Evolutionary conservation across 2,113 vertebrate species (phyloP).

Genomic region (Barnardius zonarius): DNA sequence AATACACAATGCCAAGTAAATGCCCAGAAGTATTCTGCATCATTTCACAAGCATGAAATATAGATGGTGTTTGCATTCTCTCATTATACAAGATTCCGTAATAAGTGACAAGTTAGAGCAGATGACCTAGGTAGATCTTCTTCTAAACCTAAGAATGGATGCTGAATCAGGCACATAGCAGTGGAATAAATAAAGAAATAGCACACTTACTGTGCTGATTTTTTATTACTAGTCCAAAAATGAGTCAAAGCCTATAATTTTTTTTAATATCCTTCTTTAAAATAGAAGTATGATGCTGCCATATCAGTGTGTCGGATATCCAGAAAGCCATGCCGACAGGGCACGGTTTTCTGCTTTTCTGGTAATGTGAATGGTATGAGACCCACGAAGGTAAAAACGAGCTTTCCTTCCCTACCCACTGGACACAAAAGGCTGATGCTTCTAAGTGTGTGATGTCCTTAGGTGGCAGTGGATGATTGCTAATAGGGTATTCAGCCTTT

Average conservation of each 20-base stretch:
- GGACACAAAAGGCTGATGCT: not conserved
- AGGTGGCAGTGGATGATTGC: not conserved
- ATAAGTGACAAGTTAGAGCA: not conserved
- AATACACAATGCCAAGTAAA: not conserved
- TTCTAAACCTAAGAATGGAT: not conserved
- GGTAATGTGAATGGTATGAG: not conserved
- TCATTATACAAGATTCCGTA: not conserved
- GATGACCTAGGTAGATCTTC: not conserved
- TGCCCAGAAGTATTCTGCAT: not conserved
- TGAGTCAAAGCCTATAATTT: not conserved
- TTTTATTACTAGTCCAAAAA: slow-evolving; percentile 27
- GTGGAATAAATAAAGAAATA: not conserved
- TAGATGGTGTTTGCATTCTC: not conserved
- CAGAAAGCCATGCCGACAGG: not conserved
- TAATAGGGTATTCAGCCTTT: not conserved
- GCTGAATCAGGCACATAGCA: not conserved
- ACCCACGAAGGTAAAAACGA: not conserved
- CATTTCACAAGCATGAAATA: not conserved
- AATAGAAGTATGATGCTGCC: not conserved
- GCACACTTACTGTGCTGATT: not conserved
- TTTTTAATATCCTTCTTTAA: not conserved
- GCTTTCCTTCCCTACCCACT: not conserved
- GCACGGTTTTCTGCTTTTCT: not conserved
- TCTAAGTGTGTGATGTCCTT: not conserved
- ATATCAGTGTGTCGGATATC: rapidly evolving